Conservation (phyloP, 2,888 invertebrate species). For the Glaucopsyche alexis region DNA sequence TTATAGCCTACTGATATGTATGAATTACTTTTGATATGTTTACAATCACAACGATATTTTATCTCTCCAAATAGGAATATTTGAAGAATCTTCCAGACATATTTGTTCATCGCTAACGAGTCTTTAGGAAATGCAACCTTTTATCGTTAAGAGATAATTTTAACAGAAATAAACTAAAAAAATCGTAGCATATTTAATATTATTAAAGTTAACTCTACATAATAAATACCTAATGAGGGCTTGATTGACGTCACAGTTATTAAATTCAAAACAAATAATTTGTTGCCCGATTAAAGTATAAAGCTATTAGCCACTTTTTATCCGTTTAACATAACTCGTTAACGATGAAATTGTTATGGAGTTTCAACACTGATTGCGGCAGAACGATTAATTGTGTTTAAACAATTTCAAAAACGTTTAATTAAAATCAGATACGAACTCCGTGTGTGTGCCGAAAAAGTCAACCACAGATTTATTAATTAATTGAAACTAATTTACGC, state of each 20-base stretch:
- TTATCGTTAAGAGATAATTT: not conserved
- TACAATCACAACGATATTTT: slow-evolving; percentile 63
- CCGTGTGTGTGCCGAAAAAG: not conserved
- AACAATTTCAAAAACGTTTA: slow-evolving; percentile 15
- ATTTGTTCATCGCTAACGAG: slow-evolving; percentile 22
- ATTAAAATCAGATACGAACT: not conserved
- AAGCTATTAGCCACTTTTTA: slow-evolving; percentile 15
- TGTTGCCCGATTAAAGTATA: not conserved
- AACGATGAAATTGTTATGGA: slow-evolving; percentile 16
- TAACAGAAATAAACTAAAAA: not conserved
- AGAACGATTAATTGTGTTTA: slow-evolving; percentile 13
- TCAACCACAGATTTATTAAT: not conserved
- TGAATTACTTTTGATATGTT: slow-evolving; percentile 58
- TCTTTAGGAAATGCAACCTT: not conserved
- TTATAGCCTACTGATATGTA: slow-evolving; percentile 63
- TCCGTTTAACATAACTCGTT: slow-evolving; percentile 20
- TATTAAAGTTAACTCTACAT: too few relatives aligned
- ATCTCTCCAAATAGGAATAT: not conserved
- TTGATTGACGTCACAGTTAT: not conserved
- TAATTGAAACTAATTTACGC: not conserved
- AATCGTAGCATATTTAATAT: too few relatives aligned
- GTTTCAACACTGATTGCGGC: slow-evolving; percentile 25
- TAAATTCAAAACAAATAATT: not conserved
- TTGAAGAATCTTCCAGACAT: not conserved
- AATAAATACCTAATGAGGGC: not conserved